Conservation (phyloP, 2,797 vertebrate genomes). For the Botia kubotai region DNA sequence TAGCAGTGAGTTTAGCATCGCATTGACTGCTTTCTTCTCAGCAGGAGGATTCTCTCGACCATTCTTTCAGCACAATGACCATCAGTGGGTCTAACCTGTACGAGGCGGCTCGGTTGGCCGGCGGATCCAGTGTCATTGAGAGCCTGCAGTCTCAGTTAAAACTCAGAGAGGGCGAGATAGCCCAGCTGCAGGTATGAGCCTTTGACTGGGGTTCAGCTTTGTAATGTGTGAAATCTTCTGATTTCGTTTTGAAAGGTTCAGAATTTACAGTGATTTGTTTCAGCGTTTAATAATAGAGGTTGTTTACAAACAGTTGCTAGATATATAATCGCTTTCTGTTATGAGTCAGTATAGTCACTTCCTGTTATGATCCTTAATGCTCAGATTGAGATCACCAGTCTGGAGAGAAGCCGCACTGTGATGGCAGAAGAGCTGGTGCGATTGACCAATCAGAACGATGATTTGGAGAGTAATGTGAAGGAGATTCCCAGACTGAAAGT, state of each 20-base stretch:
- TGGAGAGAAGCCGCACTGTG: conserved; percentile 93
- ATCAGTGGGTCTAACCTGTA: conserved; percentile 90
- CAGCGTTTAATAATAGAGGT: too few relatives aligned
- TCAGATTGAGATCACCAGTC: conserved; percentile 90
- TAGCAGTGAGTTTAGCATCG: neutral
- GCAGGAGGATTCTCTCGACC: conserved; percentile 90
- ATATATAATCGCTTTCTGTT: neutral
- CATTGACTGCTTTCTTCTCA: neutral
- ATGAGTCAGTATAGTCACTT: neutral
- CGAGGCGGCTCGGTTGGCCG: conserved; percentile 90
- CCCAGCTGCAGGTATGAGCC: conserved; percentile 89
- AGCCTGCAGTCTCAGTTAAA: conserved; percentile 97
- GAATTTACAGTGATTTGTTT: too few relatives aligned
- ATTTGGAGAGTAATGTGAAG: conserved; percentile 90
- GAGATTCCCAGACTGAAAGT: conserved; percentile 88
- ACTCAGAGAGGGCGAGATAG: conserved; percentile 92
- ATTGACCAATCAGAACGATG: conserved; percentile 94
- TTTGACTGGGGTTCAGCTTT: neutral
- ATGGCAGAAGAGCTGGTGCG: conserved; percentile 95
- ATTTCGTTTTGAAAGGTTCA: too few relatives aligned
- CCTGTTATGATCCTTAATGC: neutral
- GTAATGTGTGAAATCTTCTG: neutral
- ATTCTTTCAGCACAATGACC: conserved; percentile 83
- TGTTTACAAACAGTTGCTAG: too few relatives aligned
- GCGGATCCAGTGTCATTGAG: conserved; percentile 94